Percentiles rank a stretch among this genome's conserved stretches.
phyloP scores from a whole-genome alignment of 2,888 invertebrate species.

The Ochropacha duplaris region DNA sequence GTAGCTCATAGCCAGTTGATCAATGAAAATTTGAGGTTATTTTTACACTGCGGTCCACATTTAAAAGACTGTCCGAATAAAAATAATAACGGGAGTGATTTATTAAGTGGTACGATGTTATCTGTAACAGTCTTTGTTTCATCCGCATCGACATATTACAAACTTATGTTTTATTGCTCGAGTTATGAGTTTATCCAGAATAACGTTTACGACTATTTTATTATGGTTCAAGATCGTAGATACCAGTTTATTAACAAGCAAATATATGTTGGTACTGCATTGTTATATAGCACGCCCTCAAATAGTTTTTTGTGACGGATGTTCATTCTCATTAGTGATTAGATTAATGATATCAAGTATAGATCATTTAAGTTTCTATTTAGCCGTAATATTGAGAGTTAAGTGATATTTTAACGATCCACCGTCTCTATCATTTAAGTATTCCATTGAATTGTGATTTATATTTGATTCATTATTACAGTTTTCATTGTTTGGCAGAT shows the following conservation, averaged over 20 bases:
- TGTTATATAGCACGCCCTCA: constrained; percentile 28
- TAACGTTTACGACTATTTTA: not conserved
- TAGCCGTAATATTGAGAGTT: constrained; percentile 27
- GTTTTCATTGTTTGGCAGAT: not conserved
- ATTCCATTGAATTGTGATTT: constrained; percentile 6
- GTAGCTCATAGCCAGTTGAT: not conserved
- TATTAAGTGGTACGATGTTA: constrained; percentile 45
- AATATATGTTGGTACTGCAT: constrained; percentile 14
- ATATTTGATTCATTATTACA: not conserved
- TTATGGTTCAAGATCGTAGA: not conserved
- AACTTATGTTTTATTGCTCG: constrained; percentile 5
- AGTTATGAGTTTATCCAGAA: not conserved
- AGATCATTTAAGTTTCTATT: constrained; percentile 35
- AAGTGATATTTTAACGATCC: constrained; percentile 29
- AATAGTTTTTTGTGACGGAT: constrained; percentile 33
- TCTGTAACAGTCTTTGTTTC: constrained; percentile 50
- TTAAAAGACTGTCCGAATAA: constrained; percentile 11
- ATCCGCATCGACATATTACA: constrained; percentile 24
- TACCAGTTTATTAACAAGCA: not conserved
- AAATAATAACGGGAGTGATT: constrained; percentile 36
- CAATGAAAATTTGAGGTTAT: not conserved
- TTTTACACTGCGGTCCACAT: not conserved
- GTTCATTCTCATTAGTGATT: constrained; percentile 56
- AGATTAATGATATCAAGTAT: constrained; percentile 65
- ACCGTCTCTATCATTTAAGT: constrained; percentile 19